Percentiles rank a stretch among this genome's conserved stretches.
Evolutionary conservation across 2,888 invertebrate genomes (phyloP).

Genomic region (Perizoma affinitatum): DNA sequence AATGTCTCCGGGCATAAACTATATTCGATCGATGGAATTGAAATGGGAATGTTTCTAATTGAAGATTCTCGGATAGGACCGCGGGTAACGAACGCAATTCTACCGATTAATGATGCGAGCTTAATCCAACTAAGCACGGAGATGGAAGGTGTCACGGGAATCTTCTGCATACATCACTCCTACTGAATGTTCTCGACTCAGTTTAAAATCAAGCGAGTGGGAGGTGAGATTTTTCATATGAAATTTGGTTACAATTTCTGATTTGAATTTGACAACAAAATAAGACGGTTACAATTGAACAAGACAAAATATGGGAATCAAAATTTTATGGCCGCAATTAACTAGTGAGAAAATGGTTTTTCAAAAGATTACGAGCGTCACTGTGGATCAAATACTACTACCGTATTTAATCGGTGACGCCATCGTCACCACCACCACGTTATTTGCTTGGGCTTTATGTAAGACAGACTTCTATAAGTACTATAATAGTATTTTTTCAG

Average conservation of each 20-base stretch:
- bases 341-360: too few species aligned
- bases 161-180: conserved; percentile 60
- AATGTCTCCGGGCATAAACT: conserved; percentile 45
- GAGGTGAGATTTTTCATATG: conserved; percentile 5
- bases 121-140: conserved; percentile 77
- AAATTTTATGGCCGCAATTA: too few species aligned
- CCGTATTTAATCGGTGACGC: too few species aligned
- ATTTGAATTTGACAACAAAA: background rate
- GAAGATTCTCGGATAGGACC: conserved; percentile 63
- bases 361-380: too few species aligned
- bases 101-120: conserved; percentile 78
- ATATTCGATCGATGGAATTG: conserved; percentile 63
- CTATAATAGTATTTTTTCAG: too few species aligned
- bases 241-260: conserved; percentile 1
- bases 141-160: conserved; percentile 64
- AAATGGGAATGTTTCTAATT: conserved; percentile 77
- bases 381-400: too few species aligned
- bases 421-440: too few species aligned
- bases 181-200: conserved; percentile 60
- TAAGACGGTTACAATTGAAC: background rate
- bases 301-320: too few species aligned
- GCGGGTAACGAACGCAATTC: conserved; percentile 68
- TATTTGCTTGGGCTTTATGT: too few species aligned
- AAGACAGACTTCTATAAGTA: too few species aligned
- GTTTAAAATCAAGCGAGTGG: conserved; percentile 32